Base-by-base conservation (phyloP, 1,140 invertebrate genomes). In the Choristoneura fumiferana region DNA sequence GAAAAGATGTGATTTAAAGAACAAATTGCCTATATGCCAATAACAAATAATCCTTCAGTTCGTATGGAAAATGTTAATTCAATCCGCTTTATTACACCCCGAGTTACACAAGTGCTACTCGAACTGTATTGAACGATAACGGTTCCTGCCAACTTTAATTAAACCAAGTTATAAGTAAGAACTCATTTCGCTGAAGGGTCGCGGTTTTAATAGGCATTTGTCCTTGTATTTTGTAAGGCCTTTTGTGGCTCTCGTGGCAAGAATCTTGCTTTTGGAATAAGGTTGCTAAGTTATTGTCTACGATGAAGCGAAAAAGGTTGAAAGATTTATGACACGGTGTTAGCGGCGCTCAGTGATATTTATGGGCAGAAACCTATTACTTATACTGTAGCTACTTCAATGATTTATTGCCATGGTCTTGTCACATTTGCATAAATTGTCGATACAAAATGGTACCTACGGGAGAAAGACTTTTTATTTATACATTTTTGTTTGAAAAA, bases 281-380 rank as follows among this genome's bases (percentile, higher is more conserved):
- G 22, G 43, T 49, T 33, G 22, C 22, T 29, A 29, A 49, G 18
- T 12, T 49, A 49, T 49, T 49, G 43, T 49, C 43, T 49, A 49
- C 43, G 43, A 12, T 49, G 43, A 49, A 49, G 17, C 29, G 12
- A 49, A 45, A 49, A 49, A 18, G 43, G 17, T 33, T 17, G 18
- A 29, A 29, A 49, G 43, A 49, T 49, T 49, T 49, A 49, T 18
- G 43, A 18, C 10, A 49, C 9, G 12, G 12, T 49, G 43, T 49
- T 49, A 22, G 43, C 12, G 43, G 43, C 43, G 43, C 29, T 49
- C 43, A 49, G 43, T 49, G 43, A 33, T 49, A 49, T 49, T 49
- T 49, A 49, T 49, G 43, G 43, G 43, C 43, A 18, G n/a, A 49
- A 49, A 49, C 43, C 17, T 49, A 29, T 49, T 49, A 49, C 18